Evolutionary conservation across 2,797 vertebrate genomes (phyloP).

Genomic region (Mastacembelus armatus): DNA sequence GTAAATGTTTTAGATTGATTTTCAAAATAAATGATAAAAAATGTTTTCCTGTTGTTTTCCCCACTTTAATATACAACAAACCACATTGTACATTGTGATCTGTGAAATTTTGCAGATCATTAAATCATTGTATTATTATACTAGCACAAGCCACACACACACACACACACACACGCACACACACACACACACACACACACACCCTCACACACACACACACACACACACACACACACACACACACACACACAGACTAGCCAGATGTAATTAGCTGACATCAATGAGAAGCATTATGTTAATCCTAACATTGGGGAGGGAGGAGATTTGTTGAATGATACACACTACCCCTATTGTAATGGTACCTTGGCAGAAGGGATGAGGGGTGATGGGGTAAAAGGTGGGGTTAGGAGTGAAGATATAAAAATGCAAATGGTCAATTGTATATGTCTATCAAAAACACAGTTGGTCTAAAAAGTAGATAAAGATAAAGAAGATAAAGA

Average conservation of each 20-base stretch:
- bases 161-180: slow-evolving; percentile 2
- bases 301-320: slow-evolving; percentile 17
- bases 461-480: no score
- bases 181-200: background rate
- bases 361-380: slow-evolving; percentile 32
- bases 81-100: background rate
- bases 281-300: slow-evolving; percentile 57
- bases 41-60: background rate
- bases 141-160: no score
- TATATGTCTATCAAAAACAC: background rate
- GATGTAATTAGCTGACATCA: slow-evolving; percentile 66
- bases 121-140: no score
- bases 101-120: background rate
- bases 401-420: slow-evolving; percentile 11
- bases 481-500: background rate
- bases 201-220: no score
- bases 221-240: background rate
- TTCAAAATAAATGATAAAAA: no score
- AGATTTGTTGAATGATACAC: slow-evolving; percentile 17
- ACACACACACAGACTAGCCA: slow-evolving; percentile 29
- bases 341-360: slow-evolving; percentile 59
- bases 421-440: background rate
- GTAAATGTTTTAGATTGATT: no score
- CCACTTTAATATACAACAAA: background rate
- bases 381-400: slow-evolving; percentile 14